phyloP scores from a whole-genome alignment of 1,140 invertebrate species.

The Zaprionus gabonicus region DNA sequence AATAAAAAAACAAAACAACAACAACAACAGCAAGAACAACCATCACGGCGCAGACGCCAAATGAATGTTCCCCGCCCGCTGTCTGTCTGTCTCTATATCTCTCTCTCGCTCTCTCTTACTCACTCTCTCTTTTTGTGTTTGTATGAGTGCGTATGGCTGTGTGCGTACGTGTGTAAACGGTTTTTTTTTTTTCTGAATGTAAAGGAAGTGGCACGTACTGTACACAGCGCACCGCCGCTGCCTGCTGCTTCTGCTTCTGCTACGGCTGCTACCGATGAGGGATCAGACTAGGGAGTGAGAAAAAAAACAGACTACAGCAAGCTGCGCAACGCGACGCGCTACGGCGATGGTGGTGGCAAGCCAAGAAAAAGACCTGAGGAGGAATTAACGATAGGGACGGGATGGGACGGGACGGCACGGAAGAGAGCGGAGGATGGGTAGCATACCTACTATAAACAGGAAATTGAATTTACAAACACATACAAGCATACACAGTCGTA shows the following conservation, averaged over 20 bases:
- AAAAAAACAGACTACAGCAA: conserved; percentile 58
- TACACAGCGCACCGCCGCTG: conserved; percentile 65
- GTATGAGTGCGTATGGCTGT: conserved; percentile 15
- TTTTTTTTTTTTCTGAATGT: conserved; percentile 83
- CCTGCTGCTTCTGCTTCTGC: conserved; percentile 32
- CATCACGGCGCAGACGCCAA: conserved; percentile 74
- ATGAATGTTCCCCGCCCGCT: conserved; percentile 50
- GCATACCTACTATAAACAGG: conserved; percentile 77
- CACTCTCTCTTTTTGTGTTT: conserved; percentile 35
- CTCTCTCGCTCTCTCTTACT: conserved; percentile 32
- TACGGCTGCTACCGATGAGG: conserved; percentile 56
- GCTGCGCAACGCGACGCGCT: conserved; percentile 20
- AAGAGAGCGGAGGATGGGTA: conserved; percentile 3
- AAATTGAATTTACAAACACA: conserved; percentile 80
- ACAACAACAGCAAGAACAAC: conserved; percentile 27
- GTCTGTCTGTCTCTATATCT: conserved; percentile 30
- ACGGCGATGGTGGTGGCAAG: conserved; percentile 42
- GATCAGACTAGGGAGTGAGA: conserved; percentile 61
- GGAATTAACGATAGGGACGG: conserved; percentile 27
- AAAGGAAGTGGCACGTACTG: conserved; percentile 83
- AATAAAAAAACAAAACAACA: conserved; percentile 10
- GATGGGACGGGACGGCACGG: background rate
- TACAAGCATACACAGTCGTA: conserved; percentile 29
- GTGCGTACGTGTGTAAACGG: conserved; percentile 50
- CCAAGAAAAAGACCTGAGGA: conserved; percentile 37